A percentile compares a stretch with the other conserved stretches of the same genome.
Conservation (phyloP, 2,797 vertebrate species). For the Propithecus perrieri region DNA sequence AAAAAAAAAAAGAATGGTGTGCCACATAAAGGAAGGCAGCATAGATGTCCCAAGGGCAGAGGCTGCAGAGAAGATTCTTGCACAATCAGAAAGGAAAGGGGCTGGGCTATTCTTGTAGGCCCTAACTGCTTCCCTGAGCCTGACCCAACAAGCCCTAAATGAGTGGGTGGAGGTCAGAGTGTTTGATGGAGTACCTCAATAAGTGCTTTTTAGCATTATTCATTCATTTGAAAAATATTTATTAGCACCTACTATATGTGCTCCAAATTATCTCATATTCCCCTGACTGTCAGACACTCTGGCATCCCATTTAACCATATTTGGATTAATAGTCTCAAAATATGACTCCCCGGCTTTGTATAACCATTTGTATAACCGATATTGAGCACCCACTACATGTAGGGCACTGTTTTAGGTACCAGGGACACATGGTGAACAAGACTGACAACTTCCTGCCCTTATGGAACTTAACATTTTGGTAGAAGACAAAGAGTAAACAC, state of each 20-base stretch:
- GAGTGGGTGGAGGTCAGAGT: background rate
- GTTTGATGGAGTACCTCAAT: background rate
- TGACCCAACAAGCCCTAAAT: background rate
- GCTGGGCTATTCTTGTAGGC: background rate
- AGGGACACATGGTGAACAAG: background rate
- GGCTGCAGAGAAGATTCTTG: background rate
- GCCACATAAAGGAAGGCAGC: background rate
- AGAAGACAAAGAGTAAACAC: background rate
- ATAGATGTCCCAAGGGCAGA: background rate
- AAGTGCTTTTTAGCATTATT: slow-evolving; percentile 29
- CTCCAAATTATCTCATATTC: background rate
- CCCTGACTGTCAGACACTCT: background rate
- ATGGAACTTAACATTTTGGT: background rate
- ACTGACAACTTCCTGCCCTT: background rate
- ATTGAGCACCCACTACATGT: background rate
- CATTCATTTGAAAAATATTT: slow-evolving; percentile 26
- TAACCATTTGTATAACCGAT: background rate
- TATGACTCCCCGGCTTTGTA: slow-evolving; percentile 3
- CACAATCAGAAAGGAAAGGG: slow-evolving; percentile 34
- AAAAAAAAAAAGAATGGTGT: background rate
- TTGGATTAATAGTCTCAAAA: background rate
- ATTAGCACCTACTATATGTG: slow-evolving; percentile 16
- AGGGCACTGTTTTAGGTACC: background rate
- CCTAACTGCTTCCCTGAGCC: background rate
- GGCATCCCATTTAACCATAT: slow-evolving; percentile 12